Evolutionary conservation across 2,113 vertebrate species (phyloP).

Genomic region (Tychaedon coryphoeus): DNA sequence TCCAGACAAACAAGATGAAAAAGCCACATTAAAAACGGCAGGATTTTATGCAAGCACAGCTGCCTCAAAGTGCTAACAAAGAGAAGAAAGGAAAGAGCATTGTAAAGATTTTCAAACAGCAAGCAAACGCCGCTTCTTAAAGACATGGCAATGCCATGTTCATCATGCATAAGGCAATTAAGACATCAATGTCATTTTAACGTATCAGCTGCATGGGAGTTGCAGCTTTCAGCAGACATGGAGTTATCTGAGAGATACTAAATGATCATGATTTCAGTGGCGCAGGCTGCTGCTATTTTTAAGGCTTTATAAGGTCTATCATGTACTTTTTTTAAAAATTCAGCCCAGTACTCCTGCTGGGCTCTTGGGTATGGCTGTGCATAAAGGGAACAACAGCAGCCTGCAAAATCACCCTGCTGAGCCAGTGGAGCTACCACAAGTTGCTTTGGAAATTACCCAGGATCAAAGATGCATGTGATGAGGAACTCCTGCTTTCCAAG

Average conservation of each 20-base stretch:
- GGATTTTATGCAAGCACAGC: constrained; percentile 57
- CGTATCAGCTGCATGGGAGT: neutral
- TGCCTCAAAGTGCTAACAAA: constrained; percentile 44
- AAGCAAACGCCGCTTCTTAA: neutral
- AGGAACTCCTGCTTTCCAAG: constrained; percentile 1
- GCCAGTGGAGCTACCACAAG: neutral
- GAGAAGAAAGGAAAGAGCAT: neutral
- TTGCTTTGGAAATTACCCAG: neutral
- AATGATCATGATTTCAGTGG: neutral
- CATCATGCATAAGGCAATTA: neutral
- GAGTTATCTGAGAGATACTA: neutral
- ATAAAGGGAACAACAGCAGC: neutral
- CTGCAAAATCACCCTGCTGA: neutral
- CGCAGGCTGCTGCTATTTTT: neutral
- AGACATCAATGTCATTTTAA: neutral
- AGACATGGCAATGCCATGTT: neutral
- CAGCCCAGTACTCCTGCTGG: neutral
- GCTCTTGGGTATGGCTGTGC: neutral
- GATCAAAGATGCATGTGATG: neutral
- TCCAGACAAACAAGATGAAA: constrained; percentile 77
- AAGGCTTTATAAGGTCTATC: neutral
- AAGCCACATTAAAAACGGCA: constrained; percentile 68
- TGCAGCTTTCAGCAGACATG: neutral
- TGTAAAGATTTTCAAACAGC: neutral
- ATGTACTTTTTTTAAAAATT: neutral